A percentile compares a stretch with the other conserved stretches of the same genome.
These are phyloP conservation scores for Drosophila auraria DNA, from an alignment of 1,140 invertebrate genomes.

Conservation along the genomic window DNA sequence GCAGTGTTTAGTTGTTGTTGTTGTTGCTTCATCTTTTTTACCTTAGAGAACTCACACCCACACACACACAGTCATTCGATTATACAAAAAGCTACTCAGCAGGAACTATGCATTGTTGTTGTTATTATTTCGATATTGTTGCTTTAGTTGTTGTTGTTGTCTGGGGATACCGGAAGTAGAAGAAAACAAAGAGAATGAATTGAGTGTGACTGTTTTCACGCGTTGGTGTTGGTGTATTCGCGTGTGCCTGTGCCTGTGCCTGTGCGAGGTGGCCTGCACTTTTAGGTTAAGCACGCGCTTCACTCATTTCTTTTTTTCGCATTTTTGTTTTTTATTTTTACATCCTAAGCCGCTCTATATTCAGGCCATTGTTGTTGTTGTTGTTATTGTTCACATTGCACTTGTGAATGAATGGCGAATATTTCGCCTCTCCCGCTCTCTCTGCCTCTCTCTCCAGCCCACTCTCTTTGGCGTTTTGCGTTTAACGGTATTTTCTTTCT, in stretches of 20 bases:
- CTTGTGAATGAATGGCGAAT: constrained; percentile 76
- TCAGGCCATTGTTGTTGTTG: constrained; percentile 28
- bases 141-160: constrained; percentile 47
- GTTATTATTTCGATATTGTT: constrained; percentile 50
- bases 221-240: constrained; percentile 23
- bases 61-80: constrained; percentile 24
- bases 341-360: constrained; percentile 59
- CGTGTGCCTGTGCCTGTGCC: constrained; percentile 9
- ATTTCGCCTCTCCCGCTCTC: constrained; percentile 27
- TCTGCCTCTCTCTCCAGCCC: constrained; percentile 9
- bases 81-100: constrained; percentile 75
- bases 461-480: constrained; percentile 3
- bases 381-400: constrained; percentile 53
- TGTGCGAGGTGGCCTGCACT: constrained; percentile 56
- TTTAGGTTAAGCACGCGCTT: constrained; percentile 82
- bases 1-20: constrained; percentile 63
- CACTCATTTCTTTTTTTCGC: constrained; percentile 56
- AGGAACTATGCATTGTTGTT: constrained; percentile 80
- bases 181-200: constrained; percentile 73
- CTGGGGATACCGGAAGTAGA: constrained; percentile 63
- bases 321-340: constrained; percentile 25
- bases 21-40: constrained; percentile 41
- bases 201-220: constrained; percentile 45
- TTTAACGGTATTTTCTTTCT: background rate
- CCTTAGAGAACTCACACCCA: constrained; percentile 22